Conservation (phyloP, 2,797 vertebrate genomes). For the Microchirus variegatus region DNA sequence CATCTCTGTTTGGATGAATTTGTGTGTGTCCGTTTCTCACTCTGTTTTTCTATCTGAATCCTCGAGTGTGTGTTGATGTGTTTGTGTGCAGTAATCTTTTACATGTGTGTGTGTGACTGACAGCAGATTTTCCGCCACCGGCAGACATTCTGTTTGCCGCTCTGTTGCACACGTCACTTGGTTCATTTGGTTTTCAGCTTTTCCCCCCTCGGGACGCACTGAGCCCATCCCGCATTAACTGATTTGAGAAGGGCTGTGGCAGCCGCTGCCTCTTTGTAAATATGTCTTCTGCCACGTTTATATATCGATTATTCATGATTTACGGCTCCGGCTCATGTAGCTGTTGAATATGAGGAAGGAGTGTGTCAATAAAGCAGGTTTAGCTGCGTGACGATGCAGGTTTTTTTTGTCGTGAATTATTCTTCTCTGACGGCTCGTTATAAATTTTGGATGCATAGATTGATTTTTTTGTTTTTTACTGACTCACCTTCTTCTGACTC, state of each 20-base stretch:
- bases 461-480: no score
- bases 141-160: slow-evolving; percentile 58
- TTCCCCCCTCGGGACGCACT: slow-evolving; percentile 48
- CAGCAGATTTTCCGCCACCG: slow-evolving; percentile 69
- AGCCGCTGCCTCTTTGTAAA: slow-evolving; percentile 39
- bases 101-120: slow-evolving; percentile 40
- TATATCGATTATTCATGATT: slow-evolving; percentile 40
- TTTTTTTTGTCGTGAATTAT: slow-evolving; percentile 4
- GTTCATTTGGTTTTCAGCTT: slow-evolving; percentile 61
- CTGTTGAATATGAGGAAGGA: slow-evolving; percentile 7
- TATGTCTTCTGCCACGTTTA: slow-evolving; percentile 37
- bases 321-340: slow-evolving; percentile 5
- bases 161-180: slow-evolving; percentile 57
- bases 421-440: not conserved
- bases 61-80: slow-evolving; percentile 7
- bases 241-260: slow-evolving; percentile 50
- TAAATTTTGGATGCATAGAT: no score
- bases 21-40: slow-evolving; percentile 3
- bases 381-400: not conserved
- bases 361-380: not conserved
- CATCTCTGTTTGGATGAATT: slow-evolving; percentile 65
- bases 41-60: slow-evolving; percentile 16
- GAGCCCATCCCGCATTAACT: slow-evolving; percentile 54
- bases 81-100: slow-evolving; percentile 3
- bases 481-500: no score